Base-by-base conservation (phyloP, 2,113 vertebrate genomes). In the Nycticorax nycticorax region DNA sequence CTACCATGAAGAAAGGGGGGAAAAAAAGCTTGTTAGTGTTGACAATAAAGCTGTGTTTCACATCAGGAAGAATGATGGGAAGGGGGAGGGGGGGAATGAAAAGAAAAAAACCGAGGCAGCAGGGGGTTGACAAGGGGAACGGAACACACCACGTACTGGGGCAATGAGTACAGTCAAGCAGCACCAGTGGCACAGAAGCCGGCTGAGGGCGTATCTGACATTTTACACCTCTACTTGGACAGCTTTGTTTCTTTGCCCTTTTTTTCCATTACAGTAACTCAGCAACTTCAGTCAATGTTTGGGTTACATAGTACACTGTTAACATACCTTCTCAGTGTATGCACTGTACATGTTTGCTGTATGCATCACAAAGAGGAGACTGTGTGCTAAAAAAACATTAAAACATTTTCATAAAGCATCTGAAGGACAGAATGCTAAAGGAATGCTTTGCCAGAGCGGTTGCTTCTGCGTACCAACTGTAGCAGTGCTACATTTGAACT, bases 111-210 rank as follows among this genome's bases (percentile, higher is more conserved):
- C 41, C 9, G 78, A 97, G 80, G 89, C 89, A 93, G 96, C 85
- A 93, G 39, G 37, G 41, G 82, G 93, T 8, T 75, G 90, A 95
- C 83, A 85, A 92, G 93, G 84, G 74, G 88, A 83, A 90, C 60
- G 74, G 88, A 83, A 89, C 63, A 75, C 86, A 73, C 67, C 27
- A 48, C 59, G 78, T 85, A 92, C 6, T 21, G 59, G 96, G 95
- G 93, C 89, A 96, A 15, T 72, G 88, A 89, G 71, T 94, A 98
- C 97, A 98, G 94, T 97, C 98, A 97, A 97, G 98, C 98, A 98
- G 98, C 98, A 98, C 97, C 97, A 98, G 98, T 98, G 98, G 98
- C 97, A 98, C 98, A 98, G 97, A 97, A 97, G 97, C 97, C 97
- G 97, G 97, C 97, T 93, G 77, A 96, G 93, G 97, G 96, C 96